Conservation (phyloP, 2,797 vertebrate genomes). For the Rhynchotus rufescens region DNA sequence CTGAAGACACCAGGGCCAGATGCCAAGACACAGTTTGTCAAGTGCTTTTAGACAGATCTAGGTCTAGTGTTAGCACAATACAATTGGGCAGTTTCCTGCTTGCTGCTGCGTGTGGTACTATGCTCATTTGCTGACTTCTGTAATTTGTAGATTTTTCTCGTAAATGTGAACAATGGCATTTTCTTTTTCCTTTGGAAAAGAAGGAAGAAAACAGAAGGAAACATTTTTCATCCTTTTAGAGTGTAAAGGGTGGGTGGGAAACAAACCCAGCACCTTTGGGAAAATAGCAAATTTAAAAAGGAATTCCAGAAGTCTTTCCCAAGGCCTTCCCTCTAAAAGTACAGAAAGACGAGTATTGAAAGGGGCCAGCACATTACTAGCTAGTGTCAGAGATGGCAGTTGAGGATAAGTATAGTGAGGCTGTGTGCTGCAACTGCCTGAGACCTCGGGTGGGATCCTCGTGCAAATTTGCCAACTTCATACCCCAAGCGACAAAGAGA, state of each 20-base stretch:
- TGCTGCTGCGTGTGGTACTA: background rate
- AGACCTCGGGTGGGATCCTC: background rate
- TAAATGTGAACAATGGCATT: background rate
- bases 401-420: background rate
- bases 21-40: background rate
- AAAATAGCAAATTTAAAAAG: background rate
- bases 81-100: background rate
- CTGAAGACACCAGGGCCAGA: background rate
- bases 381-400: background rate
- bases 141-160: background rate
- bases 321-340: background rate
- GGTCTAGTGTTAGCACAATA: background rate
- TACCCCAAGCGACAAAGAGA: background rate
- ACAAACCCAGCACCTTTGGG: background rate
- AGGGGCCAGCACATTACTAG: background rate
- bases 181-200: background rate
- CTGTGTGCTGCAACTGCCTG: background rate
- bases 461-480: background rate
- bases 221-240: background rate
- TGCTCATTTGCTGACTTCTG: accelerated
- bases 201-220: background rate
- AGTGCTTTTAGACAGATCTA: background rate
- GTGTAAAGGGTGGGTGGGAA: background rate
- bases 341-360: background rate
- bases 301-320: background rate